Evolutionary conservation across 23 tunicate species (phyloP), one percentile per base, ranked within the genome.

Genomic region (Phallusia fumigata): DNA sequence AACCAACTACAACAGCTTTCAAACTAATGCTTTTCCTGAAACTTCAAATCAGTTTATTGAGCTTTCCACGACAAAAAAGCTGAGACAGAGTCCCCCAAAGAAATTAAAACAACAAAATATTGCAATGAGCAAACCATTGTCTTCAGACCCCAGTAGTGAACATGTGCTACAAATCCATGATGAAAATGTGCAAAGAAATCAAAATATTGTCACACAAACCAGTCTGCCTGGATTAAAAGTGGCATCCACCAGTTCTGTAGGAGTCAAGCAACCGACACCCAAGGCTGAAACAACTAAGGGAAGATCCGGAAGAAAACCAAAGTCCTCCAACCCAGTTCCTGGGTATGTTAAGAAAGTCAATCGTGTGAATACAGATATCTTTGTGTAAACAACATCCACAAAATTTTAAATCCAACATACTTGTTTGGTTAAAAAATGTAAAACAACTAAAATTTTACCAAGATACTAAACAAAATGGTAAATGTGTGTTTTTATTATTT

Each of bases 21-120:
- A 8, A 58, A 58, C 28, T 21, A 24, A 58, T 24, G 28, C 69
- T 58, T 58, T 24, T 21, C 28, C 28, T 13, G 16, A 58, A 1
- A 22, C 69, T 58, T 1, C 69, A 58, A 58, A 58, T 16, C 69
- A 58, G 69, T 58, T 58, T 24, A 58, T 58, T 58, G 69, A 58
- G 16, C 69, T 58, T 6, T 58, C 69, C 3, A 58, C 69, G 3
- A 58, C 16, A 13, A 58, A 58, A 58, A 58, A 58, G 69, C 26
- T 24, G 28, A 58, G 69, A 58, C 8, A 58, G 13, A 58, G 69
- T 58, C 69, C 69, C 13, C 28, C 69, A 58, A 58, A 58, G 69
- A 58, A 13, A 58, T 58, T 16, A 22, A 58, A n/a, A n/a, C n/a
- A 58, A 16, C 5, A 1, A 58, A 21, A 22, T 58, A 13, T 21